phyloP scores from a whole-genome alignment of 2,888 invertebrate species.

The Eilema sororculum region DNA sequence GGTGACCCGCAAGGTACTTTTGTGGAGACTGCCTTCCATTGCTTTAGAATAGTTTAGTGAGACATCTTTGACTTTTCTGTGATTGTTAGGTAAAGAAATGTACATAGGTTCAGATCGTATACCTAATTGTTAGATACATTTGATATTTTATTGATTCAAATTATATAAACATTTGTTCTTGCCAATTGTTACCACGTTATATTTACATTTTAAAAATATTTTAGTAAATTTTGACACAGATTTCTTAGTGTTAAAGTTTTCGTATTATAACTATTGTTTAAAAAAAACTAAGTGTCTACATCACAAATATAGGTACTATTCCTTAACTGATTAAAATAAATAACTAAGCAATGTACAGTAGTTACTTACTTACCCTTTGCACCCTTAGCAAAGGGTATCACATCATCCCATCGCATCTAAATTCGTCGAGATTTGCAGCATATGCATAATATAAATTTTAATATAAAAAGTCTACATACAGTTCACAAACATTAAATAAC shows the following conservation, averaged over 20 bases:
- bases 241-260: not conserved
- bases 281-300: not conserved
- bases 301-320: not conserved
- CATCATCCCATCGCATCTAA: not conserved
- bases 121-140: not conserved
- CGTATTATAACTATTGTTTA: not conserved
- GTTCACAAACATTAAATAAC: no score
- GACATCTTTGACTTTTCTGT: not conserved
- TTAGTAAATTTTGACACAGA: not conserved
- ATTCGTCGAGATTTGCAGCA: not conserved
- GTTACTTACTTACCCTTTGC: no score
- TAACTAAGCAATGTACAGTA: no score
- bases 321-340: not conserved
- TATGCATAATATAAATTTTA: no score
- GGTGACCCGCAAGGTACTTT: not conserved
- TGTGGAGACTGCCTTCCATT: not conserved
- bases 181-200: not conserved
- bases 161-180: slow-evolving; percentile 4
- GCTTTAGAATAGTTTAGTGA: not conserved
- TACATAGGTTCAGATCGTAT: not conserved
- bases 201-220: no score
- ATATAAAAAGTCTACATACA: no score
- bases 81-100: not conserved
- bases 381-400: no score
- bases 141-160: not conserved